Percentiles rank a stretch among this genome's conserved stretches.
Evolutionary conservation across 2,113 vertebrate species (phyloP).

Genomic region (Gila orcuttii): DNA sequence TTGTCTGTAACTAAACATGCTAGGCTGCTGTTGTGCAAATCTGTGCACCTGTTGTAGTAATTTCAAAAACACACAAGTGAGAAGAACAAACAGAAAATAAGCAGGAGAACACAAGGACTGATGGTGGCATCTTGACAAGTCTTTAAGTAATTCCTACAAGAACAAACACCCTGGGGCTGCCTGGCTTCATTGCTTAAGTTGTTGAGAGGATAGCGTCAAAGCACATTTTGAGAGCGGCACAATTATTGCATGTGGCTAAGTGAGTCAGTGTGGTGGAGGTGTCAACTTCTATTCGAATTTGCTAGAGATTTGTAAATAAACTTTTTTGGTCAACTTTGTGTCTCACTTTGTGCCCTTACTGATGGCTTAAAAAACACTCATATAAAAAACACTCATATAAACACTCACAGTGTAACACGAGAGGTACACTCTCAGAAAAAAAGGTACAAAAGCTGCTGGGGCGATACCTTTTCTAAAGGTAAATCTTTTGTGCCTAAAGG

Average conservation of each 20-base stretch:
- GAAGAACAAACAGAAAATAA: slow-evolving; percentile 77
- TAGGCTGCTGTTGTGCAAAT: slow-evolving; percentile 59
- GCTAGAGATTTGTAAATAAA: not conserved
- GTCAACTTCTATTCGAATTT: not conserved
- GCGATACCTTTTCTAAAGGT: too few relatives aligned
- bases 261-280: not conserved
- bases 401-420: too few relatives aligned
- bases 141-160: slow-evolving; percentile 80
- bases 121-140: slow-evolving; percentile 80
- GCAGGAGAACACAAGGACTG: slow-evolving; percentile 69
- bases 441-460: too few relatives aligned
- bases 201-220: slow-evolving; percentile 60
- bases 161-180: slow-evolving; percentile 78
- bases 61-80: slow-evolving; percentile 79
- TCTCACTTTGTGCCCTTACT: too few relatives aligned
- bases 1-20: slow-evolving; percentile 68
- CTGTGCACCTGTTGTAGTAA: slow-evolving; percentile 77
- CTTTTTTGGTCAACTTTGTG: not conserved
- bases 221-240: slow-evolving; percentile 60
- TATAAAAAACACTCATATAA: too few relatives aligned
- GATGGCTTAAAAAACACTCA: too few relatives aligned
- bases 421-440: too few relatives aligned
- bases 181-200: slow-evolving; percentile 75
- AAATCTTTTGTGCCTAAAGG: too few relatives aligned
- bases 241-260: not conserved